Conservation (phyloP, 2,113 vertebrate species). For the Smithornis capensis region DNA sequence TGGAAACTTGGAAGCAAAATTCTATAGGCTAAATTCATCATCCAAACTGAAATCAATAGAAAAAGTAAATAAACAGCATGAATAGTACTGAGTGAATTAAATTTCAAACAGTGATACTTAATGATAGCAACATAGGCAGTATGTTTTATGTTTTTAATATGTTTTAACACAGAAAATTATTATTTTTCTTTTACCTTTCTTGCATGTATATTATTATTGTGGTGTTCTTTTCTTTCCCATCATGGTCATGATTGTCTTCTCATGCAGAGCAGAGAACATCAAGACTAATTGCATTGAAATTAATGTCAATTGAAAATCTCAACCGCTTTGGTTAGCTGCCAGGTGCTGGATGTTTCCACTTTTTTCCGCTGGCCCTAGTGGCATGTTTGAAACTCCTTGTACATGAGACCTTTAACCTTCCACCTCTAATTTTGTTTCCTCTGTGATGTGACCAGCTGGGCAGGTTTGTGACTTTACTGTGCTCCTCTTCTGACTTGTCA, state of each 20-base stretch:
- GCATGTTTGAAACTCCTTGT: background rate
- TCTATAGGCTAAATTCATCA: background rate
- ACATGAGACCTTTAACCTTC: background rate
- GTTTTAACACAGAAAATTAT: background rate
- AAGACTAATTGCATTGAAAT: slow-evolving; percentile 45
- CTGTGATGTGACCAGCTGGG: background rate
- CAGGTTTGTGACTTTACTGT: background rate
- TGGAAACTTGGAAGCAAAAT: background rate
- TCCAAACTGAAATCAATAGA: background rate
- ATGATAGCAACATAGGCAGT: background rate
- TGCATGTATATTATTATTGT: background rate
- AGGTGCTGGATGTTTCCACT: background rate
- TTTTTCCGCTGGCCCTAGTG: background rate
- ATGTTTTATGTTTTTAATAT: slow-evolving; percentile 65
- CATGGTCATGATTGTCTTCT: background rate
- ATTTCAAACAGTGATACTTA: slow-evolving; percentile 11
- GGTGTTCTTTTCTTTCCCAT: slow-evolving; percentile 1
- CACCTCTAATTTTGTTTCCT: background rate
- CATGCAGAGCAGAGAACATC: background rate
- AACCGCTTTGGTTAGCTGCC: background rate
- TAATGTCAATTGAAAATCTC: slow-evolving; percentile 11
- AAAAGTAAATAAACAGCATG: slow-evolving; percentile 31
- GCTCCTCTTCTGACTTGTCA: background rate
- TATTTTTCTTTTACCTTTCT: background rate
- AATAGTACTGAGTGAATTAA: slow-evolving; percentile 29